Base-by-base conservation (phyloP, 2,113 vertebrate genomes). In the Salvelinus alpinus region DNA sequence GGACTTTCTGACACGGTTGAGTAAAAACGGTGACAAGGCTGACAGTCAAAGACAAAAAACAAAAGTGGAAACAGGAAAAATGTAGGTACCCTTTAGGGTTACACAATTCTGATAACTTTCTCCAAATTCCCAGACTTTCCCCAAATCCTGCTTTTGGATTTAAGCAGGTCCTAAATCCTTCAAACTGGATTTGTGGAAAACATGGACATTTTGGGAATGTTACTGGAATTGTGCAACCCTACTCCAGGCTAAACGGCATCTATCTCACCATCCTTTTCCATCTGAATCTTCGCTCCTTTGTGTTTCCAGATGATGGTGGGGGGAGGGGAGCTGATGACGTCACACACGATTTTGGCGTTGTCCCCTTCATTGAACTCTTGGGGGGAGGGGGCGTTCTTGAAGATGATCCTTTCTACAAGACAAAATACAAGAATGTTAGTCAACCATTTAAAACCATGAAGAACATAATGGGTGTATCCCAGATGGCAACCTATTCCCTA, bases 331-430 rank as follows among this genome's bases (percentile, higher is more conserved):
- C 96, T 97, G 89, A 94, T 88, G 74, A 99, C 95, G 1, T 99
- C 96, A 76, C 98, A 99, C 29, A 96, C 83, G 0, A 99, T 94
- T 88, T 95, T 92, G 0, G 97, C 97, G 3, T 94, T 94, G 20
- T 98, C 96, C 8, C 96, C 96, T 72, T 99, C 97, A 13, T 89
- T 96, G 86, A 98, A 99, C 65, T 99, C 98, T 89, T 99, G 98
- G 0, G 96, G 97, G 14, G 96, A 96, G 1, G 97, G 96, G 1
- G 94, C 96, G 0, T 97, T 97, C 84, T 92, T 96, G 93, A 99
- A 99, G 87, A 96, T 98, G 80, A 99, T 95, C 87, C 95, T 99
- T 89, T 99, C 97, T 99, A 92, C 6, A 93, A 86, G 0, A 20
- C 31, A 83, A 86, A 13, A 76, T 7, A 4, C 2, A 76, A 20